These are phyloP conservation scores for Lytechinus variegatus DNA, from an alignment of 35 echinoderm and acorn worm genomes.

Conservation along the genomic window DNA sequence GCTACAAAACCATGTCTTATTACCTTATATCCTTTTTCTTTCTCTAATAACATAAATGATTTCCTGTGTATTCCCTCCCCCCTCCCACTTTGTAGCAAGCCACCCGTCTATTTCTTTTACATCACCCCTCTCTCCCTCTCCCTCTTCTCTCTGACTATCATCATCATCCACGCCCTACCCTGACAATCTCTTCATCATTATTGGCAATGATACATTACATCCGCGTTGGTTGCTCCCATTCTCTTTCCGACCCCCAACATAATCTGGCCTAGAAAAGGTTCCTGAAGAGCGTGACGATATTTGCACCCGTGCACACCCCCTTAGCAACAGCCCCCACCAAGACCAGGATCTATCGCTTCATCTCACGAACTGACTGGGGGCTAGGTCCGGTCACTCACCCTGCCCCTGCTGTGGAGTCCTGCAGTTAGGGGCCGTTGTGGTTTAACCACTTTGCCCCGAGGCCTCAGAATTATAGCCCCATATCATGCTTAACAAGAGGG, in stretches of 20 bases:
- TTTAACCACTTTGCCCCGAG: background rate
- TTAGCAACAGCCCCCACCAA: background rate
- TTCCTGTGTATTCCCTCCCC: background rate
- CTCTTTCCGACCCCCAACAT: background rate
- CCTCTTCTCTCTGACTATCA: background rate
- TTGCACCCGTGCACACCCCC: constrained; percentile 6
- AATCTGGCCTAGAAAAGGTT: constrained; percentile 11
- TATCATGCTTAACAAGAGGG: constrained; percentile 30
- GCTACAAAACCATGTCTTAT: too few species aligned
- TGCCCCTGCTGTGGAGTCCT: constrained; percentile 18
- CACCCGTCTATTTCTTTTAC: background rate
- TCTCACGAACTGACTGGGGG: background rate
- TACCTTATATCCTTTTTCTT: too few species aligned
- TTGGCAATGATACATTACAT: background rate
- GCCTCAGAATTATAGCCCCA: background rate
- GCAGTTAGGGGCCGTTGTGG: constrained; percentile 16
- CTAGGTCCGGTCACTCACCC: constrained; percentile 7
- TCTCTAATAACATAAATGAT: too few species aligned
- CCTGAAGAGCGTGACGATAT: constrained; percentile 1
- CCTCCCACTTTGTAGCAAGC: background rate
- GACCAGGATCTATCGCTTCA: background rate
- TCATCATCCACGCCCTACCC: background rate
- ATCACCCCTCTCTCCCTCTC: background rate
- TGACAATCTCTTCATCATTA: background rate
- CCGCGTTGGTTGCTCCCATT: constrained; percentile 7